Percentiles rank a stretch among this genome's conserved stretches.
These are phyloP conservation scores for Drosophila equinoxialis DNA, from an alignment of 1,140 invertebrate genomes.

Conservation along the genomic window DNA sequence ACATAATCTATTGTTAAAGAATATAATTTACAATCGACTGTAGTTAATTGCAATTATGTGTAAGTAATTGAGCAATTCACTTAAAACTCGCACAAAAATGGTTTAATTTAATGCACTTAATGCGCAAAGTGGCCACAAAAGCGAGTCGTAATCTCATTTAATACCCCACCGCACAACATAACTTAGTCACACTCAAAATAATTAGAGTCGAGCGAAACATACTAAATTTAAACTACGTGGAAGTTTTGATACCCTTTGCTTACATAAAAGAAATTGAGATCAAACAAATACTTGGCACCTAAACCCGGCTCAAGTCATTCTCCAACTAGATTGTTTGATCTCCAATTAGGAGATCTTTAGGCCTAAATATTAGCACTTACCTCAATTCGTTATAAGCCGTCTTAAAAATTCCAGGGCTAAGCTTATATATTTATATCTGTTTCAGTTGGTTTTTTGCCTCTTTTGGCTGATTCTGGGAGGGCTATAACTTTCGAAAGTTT, in stretches of 20 bases:
- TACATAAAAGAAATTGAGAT: too few species aligned
- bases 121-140: conserved; percentile 4
- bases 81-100: conserved; percentile 23
- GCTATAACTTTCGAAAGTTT: conserved; percentile 53
- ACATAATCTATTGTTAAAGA: too few species aligned
- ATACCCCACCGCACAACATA: neutral
- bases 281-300: too few species aligned
- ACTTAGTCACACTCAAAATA: conserved; percentile 5
- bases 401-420: neutral
- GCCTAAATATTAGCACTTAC: conserved; percentile 1
- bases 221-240: neutral
- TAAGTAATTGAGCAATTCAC: conserved; percentile 11
- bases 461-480: conserved; percentile 9
- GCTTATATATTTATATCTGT: conserved; percentile 11
- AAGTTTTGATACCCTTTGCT: neutral
- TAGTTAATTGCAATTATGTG: conserved; percentile 2
- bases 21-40: neutral
- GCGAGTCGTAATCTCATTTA: neutral
- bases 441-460: conserved; percentile 41
- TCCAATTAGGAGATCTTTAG: too few species aligned
- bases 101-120: neutral
- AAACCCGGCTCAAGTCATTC: too few species aligned
- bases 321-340: too few species aligned
- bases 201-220: neutral
- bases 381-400: conserved; percentile 51